Percentiles rank a stretch among this genome's conserved stretches.
These are phyloP conservation scores for Penaeus chinensis DNA, from an alignment of 1,140 invertebrate genomes.

Conservation along the genomic window DNA sequence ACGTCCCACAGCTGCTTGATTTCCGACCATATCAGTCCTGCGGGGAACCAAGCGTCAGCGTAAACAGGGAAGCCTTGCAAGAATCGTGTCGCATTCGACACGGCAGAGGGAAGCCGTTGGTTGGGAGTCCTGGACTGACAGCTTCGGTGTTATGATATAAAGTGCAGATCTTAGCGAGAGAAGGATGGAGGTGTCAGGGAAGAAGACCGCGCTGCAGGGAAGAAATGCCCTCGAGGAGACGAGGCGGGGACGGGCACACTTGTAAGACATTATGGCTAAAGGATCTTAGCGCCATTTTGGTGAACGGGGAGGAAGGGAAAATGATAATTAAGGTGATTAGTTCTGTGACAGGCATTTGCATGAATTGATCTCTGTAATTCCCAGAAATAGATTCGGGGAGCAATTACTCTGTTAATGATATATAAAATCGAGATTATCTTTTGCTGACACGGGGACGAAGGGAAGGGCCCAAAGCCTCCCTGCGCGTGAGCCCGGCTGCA, in stretches of 20 bases:
- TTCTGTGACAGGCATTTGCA: too few species aligned
- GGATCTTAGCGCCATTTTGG: background rate
- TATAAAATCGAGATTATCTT: too few species aligned
- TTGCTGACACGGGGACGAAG: too few species aligned
- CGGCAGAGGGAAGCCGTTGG: too few species aligned
- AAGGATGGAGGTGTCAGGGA: background rate
- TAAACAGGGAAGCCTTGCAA: background rate
- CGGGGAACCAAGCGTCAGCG: constrained; percentile 38
- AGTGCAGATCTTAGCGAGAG: background rate
- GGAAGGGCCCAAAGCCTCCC: too few species aligned
- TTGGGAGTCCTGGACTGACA: too few species aligned
- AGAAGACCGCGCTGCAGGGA: background rate
- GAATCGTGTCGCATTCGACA: too few species aligned
- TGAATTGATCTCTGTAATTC: background rate
- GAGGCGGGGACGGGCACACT: background rate
- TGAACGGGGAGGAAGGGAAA: constrained; percentile 3
- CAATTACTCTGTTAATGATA: background rate
- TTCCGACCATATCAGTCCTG: constrained; percentile 97
- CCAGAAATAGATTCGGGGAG: background rate
- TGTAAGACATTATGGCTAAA: background rate
- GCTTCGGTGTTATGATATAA: too few species aligned
- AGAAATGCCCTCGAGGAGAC: constrained; percentile 24
- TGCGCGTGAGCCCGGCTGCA: too few species aligned
- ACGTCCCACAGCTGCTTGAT: constrained; percentile 99
- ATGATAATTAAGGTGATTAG: background rate